phyloP scores from a whole-genome alignment of 2,113 vertebrate species.

The Microcebus tavaratra region DNA sequence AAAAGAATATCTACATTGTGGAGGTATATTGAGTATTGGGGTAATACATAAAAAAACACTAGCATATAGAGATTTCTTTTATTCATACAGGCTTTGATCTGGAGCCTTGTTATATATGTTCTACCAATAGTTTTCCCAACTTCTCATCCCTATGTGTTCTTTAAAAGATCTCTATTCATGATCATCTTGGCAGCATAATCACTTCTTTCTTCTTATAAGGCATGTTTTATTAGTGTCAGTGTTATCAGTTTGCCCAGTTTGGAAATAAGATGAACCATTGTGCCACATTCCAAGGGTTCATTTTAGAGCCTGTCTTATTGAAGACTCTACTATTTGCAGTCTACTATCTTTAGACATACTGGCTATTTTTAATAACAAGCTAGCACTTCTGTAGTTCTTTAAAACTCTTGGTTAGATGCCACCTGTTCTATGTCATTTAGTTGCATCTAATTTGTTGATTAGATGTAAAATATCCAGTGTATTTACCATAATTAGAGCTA shows the following conservation, averaged over 20 bases:
- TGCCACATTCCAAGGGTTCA: not conserved
- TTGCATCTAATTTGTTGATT: conserved; percentile 29
- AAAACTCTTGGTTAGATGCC: conserved; percentile 26
- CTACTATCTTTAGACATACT: not conserved
- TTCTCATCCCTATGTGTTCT: not conserved
- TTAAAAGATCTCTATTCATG: not conserved
- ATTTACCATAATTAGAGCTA: conserved; percentile 23
- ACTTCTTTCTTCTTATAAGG: not conserved
- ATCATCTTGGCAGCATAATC: not conserved
- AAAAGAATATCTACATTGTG: not conserved
- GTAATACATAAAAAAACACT: not conserved
- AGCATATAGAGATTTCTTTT: not conserved
- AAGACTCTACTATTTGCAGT: not conserved
- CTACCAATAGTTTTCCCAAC: not conserved
- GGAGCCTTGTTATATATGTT: not conserved
- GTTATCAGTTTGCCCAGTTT: not conserved
- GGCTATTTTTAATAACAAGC: not conserved
- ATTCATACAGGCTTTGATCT: not conserved
- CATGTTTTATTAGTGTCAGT: not conserved
- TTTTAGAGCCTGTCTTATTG: not conserved
- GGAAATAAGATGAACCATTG: not conserved
- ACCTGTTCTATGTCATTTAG: not conserved
- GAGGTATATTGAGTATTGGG: not conserved
- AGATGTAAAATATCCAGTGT: conserved; percentile 10
- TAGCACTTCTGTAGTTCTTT: not conserved